Percentiles rank a stretch among this genome's conserved stretches.
phyloP scores from a whole-genome alignment of 1,140 invertebrate genomes.

The Euborellia annulipes region DNA sequence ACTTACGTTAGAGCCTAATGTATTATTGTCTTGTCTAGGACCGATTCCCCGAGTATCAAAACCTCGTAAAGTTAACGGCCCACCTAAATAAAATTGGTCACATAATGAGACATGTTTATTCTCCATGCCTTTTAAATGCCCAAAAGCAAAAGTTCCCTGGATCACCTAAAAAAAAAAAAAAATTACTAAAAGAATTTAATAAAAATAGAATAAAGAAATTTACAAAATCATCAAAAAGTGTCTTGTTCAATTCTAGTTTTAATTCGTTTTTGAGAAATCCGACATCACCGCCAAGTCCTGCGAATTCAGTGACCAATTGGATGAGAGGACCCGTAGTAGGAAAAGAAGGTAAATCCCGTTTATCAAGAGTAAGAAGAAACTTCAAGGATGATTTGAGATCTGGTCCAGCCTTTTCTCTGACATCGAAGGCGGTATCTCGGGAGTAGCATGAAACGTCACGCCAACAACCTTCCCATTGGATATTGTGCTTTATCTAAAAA shows the following conservation, averaged over 20 bases:
- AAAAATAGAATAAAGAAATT: constrained; percentile 19
- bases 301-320: constrained; percentile 57
- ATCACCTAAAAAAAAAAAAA: constrained; percentile 39
- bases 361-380: constrained; percentile 61
- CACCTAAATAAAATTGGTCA: constrained; percentile 76
- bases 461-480: constrained; percentile 70
- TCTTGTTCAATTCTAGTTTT: constrained; percentile 57
- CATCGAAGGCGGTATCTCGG: constrained; percentile 50
- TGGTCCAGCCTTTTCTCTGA: constrained; percentile 69
- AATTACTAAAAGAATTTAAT: constrained; percentile 5
- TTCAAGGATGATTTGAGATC: constrained; percentile 69
- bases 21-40: constrained; percentile 53
- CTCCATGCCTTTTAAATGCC: constrained; percentile 46
- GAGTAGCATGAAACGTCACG: constrained; percentile 50
- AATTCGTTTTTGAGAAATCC: constrained; percentile 73
- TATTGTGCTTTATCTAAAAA: constrained; percentile 50
- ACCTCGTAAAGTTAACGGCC: constrained; percentile 65
- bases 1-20: constrained; percentile 41
- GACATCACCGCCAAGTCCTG: constrained; percentile 74
- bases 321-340: constrained; percentile 52
- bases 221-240: constrained; percentile 47
- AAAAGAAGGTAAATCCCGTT: constrained; percentile 60
- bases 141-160: constrained; percentile 51
- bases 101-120: constrained; percentile 44
- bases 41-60: constrained; percentile 70